These are phyloP conservation scores for Enteromius argenteus DNA, from an alignment of 2,797 vertebrate genomes.

Conservation along the genomic window DNA sequence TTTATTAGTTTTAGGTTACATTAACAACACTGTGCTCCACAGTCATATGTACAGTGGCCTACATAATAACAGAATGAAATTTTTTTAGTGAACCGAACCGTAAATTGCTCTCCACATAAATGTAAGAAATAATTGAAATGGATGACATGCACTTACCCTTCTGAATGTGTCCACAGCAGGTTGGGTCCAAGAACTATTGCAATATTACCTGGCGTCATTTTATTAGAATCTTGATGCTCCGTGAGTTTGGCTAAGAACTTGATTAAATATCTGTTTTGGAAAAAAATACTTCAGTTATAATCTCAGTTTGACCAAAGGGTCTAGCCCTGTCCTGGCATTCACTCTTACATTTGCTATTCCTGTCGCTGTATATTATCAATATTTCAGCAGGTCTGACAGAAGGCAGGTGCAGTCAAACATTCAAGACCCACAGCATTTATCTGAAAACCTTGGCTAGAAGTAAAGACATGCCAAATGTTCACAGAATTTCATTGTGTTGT, in stretches of 20 bases:
- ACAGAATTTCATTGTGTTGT: not conserved
- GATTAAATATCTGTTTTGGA: conserved; percentile 87
- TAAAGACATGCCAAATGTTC: not conserved
- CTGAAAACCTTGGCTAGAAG: not conserved
- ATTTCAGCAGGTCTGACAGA: conserved; percentile 44
- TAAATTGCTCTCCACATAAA: not conserved
- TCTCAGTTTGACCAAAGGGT: conserved; percentile 18
- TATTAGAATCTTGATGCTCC: conserved; percentile 94
- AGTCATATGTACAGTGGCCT: too few relatives aligned
- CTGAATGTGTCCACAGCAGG: conserved; percentile 92
- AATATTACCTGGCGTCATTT: conserved; percentile 98
- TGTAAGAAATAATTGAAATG: not conserved
- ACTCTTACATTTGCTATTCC: conserved; percentile 25
- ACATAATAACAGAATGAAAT: too few relatives aligned
- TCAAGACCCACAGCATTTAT: not conserved
- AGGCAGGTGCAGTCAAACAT: not conserved
- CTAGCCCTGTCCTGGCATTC: not conserved
- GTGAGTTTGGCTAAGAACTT: conserved; percentile 96
- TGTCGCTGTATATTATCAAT: conserved; percentile 42
- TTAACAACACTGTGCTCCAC: not conserved
- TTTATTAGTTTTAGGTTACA: not conserved
- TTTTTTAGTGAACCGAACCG: not conserved
- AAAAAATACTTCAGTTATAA: not conserved
- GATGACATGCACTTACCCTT: conserved; percentile 82
- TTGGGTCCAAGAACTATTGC: conserved; percentile 98